phyloP scores from a whole-genome alignment of 2,797 vertebrate species.

The Takifugu rubripes region DNA sequence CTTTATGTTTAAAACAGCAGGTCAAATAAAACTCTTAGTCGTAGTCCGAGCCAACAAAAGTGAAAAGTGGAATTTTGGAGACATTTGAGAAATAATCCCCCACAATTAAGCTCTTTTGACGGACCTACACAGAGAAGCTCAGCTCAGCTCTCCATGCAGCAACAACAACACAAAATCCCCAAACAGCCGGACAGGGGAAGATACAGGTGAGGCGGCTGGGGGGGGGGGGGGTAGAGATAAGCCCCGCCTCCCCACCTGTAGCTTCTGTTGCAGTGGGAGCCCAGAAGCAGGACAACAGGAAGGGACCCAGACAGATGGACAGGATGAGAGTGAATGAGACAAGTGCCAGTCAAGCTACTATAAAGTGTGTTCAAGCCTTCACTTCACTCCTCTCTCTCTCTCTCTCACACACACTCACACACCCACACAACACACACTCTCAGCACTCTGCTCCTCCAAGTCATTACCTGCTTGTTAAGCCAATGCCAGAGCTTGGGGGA shows the following conservation, averaged over 20 bases:
- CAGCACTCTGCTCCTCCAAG: conserved; percentile 39
- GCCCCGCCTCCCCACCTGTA: conserved; percentile 39
- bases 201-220: conserved; percentile 54
- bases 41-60: neutral
- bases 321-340: conserved; percentile 61
- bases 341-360: conserved; percentile 68
- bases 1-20: too few species aligned
- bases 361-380: conserved; percentile 45
- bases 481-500: conserved; percentile 98
- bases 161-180: conserved; percentile 56
- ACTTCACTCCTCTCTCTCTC: too few species aligned
- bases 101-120: neutral
- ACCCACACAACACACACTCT: conserved; percentile 35
- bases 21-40: too few species aligned
- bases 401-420: conserved; percentile 33
- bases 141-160: conserved; percentile 49
- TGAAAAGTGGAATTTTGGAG: neutral
- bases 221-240: conserved; percentile 2
- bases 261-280: conserved; percentile 29
- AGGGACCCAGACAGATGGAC: conserved; percentile 57
- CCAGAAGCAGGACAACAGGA: conserved; percentile 28
- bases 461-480: conserved; percentile 99
- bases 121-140: neutral
- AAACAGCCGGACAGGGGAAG: conserved; percentile 52
- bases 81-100: neutral